Percentiles rank a stretch among this genome's conserved stretches.
These are phyloP conservation scores for Drosophila leonis DNA, from an alignment of 2,888 invertebrate genomes.

Conservation along the genomic window DNA sequence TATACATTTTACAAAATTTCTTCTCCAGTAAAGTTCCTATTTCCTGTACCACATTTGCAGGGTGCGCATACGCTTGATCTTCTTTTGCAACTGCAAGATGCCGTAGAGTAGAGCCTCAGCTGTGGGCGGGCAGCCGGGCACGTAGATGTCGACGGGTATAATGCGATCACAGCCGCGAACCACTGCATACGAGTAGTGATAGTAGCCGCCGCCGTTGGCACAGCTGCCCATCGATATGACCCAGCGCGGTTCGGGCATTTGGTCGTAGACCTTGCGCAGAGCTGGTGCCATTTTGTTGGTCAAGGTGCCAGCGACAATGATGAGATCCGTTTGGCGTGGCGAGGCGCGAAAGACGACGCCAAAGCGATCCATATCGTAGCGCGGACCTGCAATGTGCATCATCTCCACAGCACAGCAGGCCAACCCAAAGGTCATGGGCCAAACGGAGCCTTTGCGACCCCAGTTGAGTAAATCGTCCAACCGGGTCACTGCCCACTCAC, in stretches of 20 bases:
- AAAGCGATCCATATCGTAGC: conserved; percentile 99
- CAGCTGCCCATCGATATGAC: conserved; percentile 99
- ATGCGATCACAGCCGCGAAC: conserved; percentile 99
- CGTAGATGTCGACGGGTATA: conserved; percentile 99
- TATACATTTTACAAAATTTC: background rate
- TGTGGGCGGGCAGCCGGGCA: conserved; percentile 99
- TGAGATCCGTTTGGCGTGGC: conserved; percentile 97
- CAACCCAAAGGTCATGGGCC: conserved; percentile 99
- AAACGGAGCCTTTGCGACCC: conserved; percentile 97
- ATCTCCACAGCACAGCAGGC: conserved; percentile 99
- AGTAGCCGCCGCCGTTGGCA: conserved; percentile 99
- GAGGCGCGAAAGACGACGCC: conserved; percentile 99
- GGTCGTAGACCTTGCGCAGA: conserved; percentile 97
- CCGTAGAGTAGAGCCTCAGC: conserved; percentile 99
- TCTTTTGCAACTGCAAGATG: conserved; percentile 97
- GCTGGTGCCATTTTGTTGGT: conserved; percentile 99
- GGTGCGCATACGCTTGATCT: conserved; percentile 95
- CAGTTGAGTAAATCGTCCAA: conserved; percentile 97
- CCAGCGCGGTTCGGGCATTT: conserved; percentile 99
- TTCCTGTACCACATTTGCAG: conserved; percentile 98
- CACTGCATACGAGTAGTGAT: conserved; percentile 99
- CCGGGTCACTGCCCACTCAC: conserved; percentile 95
- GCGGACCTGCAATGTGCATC: conserved; percentile 99
- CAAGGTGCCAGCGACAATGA: conserved; percentile 99
- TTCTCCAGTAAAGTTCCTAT: background rate